Base-by-base conservation (phyloP, 2,888 invertebrate genomes). In the Neelides folsomi region DNA sequence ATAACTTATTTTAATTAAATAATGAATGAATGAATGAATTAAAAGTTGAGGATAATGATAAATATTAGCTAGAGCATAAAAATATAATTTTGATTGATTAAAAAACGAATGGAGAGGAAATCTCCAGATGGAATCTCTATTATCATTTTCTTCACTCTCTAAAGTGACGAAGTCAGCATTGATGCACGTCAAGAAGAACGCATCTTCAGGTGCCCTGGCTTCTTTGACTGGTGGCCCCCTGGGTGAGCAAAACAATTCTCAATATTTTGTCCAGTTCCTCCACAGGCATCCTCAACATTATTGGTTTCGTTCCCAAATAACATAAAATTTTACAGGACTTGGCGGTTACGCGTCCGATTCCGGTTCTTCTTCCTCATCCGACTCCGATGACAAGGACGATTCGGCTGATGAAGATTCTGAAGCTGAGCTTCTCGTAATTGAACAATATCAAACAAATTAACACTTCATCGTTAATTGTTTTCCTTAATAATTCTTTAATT, bases 381-480 rank as follows among this genome's bases (percentile, higher is more conserved):
- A 80, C 2, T 70, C 71, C 36, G 68, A 67, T 43, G 67, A 67
- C 49, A 58, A 56, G 51, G 61, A 59, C 52, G 62, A 58, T 50
- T 60, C 60, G n/a, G 68, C 68, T 41, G 69, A 69, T 2, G 71
- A 72, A 49, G 79, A 79, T 64, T 79, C 82, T 35, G 86, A 86
- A 66, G 77, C 79, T 51, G 86, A 86, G 67, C 71, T 87, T 19
- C 81, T 80, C 77, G 86, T 82, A 69, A 63, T 62, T 58, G 13
- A 18, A 2, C 27, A 27, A n/a, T n/a, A n/a, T n/a, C n/a, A n/a
- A n/a, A n/a, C n/a, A n/a, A n/a, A n/a, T n/a, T n/a, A n/a, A n/a
- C n/a, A n/a, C n/a, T n/a, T n/a, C n/a, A n/a, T n/a, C n/a, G n/a
- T n/a, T n/a, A n/a, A n/a, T n/a, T n/a, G n/a, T n/a, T n/a, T n/a